Conservation (phyloP, 2,797 vertebrate genomes). For the Gymnodraco acuticeps region DNA sequence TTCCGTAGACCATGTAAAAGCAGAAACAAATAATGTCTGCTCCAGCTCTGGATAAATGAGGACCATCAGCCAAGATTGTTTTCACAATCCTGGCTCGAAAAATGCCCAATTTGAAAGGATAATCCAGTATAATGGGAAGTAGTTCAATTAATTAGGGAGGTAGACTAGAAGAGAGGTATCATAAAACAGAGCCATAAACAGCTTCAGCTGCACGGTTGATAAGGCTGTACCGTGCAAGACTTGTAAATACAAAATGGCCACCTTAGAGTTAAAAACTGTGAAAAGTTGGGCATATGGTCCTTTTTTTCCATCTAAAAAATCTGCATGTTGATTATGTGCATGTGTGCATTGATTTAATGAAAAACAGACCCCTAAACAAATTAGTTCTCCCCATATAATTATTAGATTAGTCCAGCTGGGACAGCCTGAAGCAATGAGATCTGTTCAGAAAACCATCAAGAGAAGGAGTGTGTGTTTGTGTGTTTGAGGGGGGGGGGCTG, state of each 20-base stretch:
- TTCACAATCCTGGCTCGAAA: slow-evolving; percentile 63
- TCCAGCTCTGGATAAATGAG: slow-evolving; percentile 64
- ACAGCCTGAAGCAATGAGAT: slow-evolving; percentile 51
- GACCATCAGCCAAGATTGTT: slow-evolving; percentile 55
- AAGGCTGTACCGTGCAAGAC: slow-evolving; percentile 47
- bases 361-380: slow-evolving; percentile 69
- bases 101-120: slow-evolving; percentile 64
- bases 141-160: slow-evolving; percentile 75
- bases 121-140: slow-evolving; percentile 74
- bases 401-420: slow-evolving; percentile 57
- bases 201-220: slow-evolving; percentile 54
- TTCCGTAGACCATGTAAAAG: slow-evolving; percentile 71
- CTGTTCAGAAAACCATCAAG: slow-evolving; percentile 37
- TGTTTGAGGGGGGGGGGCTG: neutral
- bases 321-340: slow-evolving; percentile 62
- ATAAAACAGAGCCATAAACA: slow-evolving; percentile 74
- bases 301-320: slow-evolving; percentile 58
- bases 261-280: slow-evolving; percentile 55
- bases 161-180: slow-evolving; percentile 62
- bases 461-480: neutral
- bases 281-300: slow-evolving; percentile 38
- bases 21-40: slow-evolving; percentile 71
- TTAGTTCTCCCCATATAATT: slow-evolving; percentile 60
- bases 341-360: slow-evolving; percentile 62
- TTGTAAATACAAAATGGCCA: slow-evolving; percentile 72